Evolutionary conservation across 2,113 vertebrate species (phyloP).

Genomic region (Carassius gibelio): DNA sequence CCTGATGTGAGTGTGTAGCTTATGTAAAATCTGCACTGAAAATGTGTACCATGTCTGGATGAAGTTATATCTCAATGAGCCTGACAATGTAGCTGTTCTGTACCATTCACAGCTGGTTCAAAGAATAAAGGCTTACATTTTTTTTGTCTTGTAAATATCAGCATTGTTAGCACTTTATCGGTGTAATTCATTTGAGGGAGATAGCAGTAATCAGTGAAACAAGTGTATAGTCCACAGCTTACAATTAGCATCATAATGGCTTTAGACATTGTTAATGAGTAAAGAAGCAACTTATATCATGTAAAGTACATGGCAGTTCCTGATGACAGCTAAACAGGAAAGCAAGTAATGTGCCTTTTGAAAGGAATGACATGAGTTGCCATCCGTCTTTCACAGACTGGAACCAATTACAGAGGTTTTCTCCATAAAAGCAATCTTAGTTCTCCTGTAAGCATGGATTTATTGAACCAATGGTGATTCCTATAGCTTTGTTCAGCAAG

Average conservation of each 20-base stretch:
- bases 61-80: neutral
- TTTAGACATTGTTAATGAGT: neutral
- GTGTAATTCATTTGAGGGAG: neutral
- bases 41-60: neutral
- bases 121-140: neutral
- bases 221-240: neutral
- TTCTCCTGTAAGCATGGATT: neutral
- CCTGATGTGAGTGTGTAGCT: neutral
- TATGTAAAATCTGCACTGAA: neutral
- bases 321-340: constrained; percentile 39
- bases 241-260: neutral
- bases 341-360: constrained; percentile 19
- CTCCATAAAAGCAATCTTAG: neutral
- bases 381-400: constrained; percentile 4
- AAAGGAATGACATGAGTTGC: neutral
- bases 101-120: neutral
- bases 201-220: neutral
- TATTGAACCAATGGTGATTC: neutral
- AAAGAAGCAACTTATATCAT: neutral
- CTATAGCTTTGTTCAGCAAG: neutral
- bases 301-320: neutral
- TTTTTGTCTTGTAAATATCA: neutral
- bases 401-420: constrained; percentile 10
- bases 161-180: neutral
- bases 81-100: neutral